A percentile compares a stretch with the other conserved stretches of the same genome.
Evolutionary conservation across 2,113 vertebrate genomes (phyloP).

Genomic region (cattle (Bos taurus)): ARS-UCD2.0 NC_037350.1:38718501-38719000

Average conservation of each 20-base stretch:
- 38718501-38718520: not conserved
- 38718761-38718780: not conserved
- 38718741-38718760: not conserved
- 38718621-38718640: not conserved
- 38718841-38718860: not conserved
- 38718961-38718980: not conserved
- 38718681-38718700: not conserved
- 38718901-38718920: not conserved
- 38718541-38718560: not conserved
- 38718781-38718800: not conserved
- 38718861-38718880: not conserved
- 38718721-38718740: not conserved
- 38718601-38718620: constrained; percentile 17
- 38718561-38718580: not conserved
- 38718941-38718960: not conserved
- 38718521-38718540: constrained; percentile 48
- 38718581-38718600: not conserved
- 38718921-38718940: not conserved
- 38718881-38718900: not conserved
- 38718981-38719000: not conserved
- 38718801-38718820: not conserved
- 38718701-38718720: not conserved
- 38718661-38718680: not conserved
- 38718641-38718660: not conserved
- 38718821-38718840: not conserved